These are phyloP conservation scores for Lepidostoma basale DNA, from an alignment of 1,140 invertebrate species.

Conservation along the genomic window DNA sequence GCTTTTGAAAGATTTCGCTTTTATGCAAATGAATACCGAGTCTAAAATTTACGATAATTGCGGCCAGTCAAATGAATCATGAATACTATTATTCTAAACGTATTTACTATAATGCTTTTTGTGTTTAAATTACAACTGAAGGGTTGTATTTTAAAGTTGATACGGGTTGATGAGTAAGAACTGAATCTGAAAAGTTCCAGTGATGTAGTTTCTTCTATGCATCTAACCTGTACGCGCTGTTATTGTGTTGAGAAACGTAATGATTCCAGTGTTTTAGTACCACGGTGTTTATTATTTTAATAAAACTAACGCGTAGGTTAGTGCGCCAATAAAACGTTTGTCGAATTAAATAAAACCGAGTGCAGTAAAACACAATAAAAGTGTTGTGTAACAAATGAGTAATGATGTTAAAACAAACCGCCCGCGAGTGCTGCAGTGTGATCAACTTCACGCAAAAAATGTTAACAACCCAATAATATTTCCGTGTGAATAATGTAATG, in stretches of 20 bases:
- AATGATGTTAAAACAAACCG: not conserved
- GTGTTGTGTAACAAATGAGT: not conserved
- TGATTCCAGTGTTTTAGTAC: too few relatives aligned
- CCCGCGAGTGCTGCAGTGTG: not conserved
- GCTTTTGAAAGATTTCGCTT: not conserved
- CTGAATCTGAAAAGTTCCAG: too few relatives aligned
- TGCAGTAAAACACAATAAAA: not conserved
- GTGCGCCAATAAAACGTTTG: not conserved
- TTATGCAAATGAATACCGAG: slow-evolving; percentile 16
- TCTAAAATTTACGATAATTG: slow-evolving; percentile 13
- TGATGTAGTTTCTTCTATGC: too few relatives aligned
- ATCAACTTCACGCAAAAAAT: not conserved
- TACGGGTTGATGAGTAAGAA: too few relatives aligned
- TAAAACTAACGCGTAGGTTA: too few relatives aligned
- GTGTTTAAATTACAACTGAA: too few relatives aligned
- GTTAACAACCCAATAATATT: slow-evolving; percentile 12
- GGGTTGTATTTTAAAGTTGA: too few relatives aligned
- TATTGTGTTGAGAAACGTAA: too few relatives aligned
- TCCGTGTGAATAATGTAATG: slow-evolving; percentile 3
- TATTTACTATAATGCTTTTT: too few relatives aligned
- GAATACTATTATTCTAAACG: too few relatives aligned
- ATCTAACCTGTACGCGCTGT: too few relatives aligned
- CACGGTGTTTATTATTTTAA: too few relatives aligned
- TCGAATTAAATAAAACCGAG: not conserved
- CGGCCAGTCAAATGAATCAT: not conserved